Evolutionary conservation across 2,113 vertebrate species (phyloP).

Genomic region (Gnathonemus echidnorhynchus): DNA sequence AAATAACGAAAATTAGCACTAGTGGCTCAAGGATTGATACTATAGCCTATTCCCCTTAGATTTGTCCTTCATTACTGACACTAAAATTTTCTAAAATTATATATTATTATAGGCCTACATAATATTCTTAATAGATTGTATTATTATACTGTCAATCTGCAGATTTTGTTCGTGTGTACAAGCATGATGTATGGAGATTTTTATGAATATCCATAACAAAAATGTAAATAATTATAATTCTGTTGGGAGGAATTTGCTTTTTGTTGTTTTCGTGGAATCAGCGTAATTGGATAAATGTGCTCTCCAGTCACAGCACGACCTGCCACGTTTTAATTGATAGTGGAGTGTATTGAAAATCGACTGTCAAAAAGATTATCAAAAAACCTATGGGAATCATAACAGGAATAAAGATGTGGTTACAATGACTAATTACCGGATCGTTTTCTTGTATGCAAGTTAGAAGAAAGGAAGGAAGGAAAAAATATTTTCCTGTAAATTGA

Average conservation of each 20-base stretch:
- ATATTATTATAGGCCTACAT: neutral
- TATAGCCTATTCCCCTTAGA: neutral
- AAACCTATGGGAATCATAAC: constrained; percentile 10
- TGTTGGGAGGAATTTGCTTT: neutral
- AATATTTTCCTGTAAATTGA: constrained; percentile 43
- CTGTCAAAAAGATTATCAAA: neutral
- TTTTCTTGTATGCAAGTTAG: constrained; percentile 31
- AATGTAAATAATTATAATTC: neutral
- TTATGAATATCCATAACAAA: neutral
- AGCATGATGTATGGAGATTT: neutral
- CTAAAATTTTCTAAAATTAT: neutral
- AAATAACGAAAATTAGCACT: neutral
- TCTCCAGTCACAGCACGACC: neutral
- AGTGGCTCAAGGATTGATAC: neutral
- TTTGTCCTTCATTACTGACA: neutral
- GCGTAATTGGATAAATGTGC: neutral
- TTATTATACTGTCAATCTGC: neutral
- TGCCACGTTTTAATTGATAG: constrained; percentile 10
- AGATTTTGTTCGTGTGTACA: neutral
- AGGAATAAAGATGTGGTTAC: constrained; percentile 55
- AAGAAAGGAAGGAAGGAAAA: constrained; percentile 33
- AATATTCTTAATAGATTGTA: neutral
- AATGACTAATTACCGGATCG: constrained; percentile 46
- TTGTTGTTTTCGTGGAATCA: constrained; percentile 5
- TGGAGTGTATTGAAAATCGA: neutral